A percentile compares a stretch with the other conserved stretches of the same genome.
phyloP scores from a whole-genome alignment of 1,140 invertebrate genomes.

The Drosophila subpulchrella region DNA sequence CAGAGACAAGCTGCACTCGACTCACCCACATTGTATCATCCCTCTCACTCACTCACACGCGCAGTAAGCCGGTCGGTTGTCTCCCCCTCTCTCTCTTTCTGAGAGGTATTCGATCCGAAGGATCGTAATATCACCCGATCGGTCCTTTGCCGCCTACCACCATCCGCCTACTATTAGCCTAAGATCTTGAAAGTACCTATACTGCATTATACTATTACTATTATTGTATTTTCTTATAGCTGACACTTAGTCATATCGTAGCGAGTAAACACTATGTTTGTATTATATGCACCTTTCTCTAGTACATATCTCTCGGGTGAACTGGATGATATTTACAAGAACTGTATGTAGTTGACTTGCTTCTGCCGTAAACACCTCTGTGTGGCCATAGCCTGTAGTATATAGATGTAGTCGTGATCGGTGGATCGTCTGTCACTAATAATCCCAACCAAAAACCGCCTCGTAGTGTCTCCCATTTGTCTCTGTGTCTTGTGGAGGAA shows the following conservation, averaged over 20 bases:
- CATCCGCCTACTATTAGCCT: constrained; percentile 1
- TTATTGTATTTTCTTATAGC: constrained; percentile 61
- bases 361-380: constrained; percentile 29
- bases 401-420: neutral
- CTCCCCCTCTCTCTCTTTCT: constrained; percentile 12
- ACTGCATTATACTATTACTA: constrained; percentile 42
- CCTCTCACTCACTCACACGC: constrained; percentile 9
- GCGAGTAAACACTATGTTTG: constrained; percentile 58
- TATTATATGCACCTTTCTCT: constrained; percentile 77
- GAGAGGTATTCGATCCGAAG: neutral
- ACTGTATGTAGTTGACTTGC: constrained; percentile 58
- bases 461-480: neutral
- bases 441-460: too few species aligned
- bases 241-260: constrained; percentile 57
- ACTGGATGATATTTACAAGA: constrained; percentile 58
- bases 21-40: neutral
- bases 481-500: constrained; percentile 12
- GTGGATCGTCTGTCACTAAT: constrained; percentile 26
- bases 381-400: constrained; percentile 12
- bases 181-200: constrained; percentile 15
- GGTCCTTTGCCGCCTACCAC: neutral
- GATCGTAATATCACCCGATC: constrained; percentile 2
- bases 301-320: constrained; percentile 55
- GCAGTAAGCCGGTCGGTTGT: neutral
- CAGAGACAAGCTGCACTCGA: constrained; percentile 21